These are phyloP conservation scores for Diloba caeruleocephala DNA, from an alignment of 2,888 invertebrate genomes.

Conservation along the genomic window DNA sequence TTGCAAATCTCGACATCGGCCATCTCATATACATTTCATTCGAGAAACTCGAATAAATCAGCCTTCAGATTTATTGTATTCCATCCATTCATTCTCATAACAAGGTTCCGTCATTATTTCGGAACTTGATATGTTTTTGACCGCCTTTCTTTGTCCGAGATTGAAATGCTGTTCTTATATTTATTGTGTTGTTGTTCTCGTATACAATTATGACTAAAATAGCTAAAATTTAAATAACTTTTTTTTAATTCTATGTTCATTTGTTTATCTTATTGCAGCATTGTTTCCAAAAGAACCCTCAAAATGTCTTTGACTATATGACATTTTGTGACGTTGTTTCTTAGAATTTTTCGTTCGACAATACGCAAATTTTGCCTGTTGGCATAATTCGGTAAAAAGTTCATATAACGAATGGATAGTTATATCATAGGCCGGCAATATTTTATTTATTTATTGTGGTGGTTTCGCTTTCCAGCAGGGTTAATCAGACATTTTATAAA, in stretches of 20 bases:
- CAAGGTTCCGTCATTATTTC: constrained; percentile 52
- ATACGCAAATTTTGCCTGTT: too few species aligned
- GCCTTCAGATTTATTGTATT: constrained; percentile 51
- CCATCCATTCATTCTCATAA: constrained; percentile 48
- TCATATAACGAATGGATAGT: constrained; percentile 13
- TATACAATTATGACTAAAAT: not conserved
- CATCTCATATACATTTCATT: constrained; percentile 24
- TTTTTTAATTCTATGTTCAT: too few species aligned
- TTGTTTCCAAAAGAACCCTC: constrained; percentile 12
- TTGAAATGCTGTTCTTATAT: constrained; percentile 21
- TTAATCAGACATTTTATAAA: too few species aligned
- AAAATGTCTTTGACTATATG: not conserved
- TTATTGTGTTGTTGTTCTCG: not conserved
- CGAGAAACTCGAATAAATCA: constrained; percentile 40
- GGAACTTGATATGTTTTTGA: constrained; percentile 46
- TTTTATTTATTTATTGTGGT: constrained; percentile 8
- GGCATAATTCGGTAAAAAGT: too few species aligned
- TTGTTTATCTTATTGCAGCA: constrained; percentile 3
- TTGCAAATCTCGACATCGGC: constrained; percentile 19
- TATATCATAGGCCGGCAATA: not conserved
- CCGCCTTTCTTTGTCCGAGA: constrained; percentile 21
- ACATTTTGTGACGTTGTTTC: too few species aligned
- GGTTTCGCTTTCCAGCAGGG: too few species aligned
- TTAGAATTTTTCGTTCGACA: not conserved
- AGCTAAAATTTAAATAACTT: too few species aligned